Conservation (phyloP, 2,797 vertebrate species). For the Oceanodroma leucorhoa region DNA sequence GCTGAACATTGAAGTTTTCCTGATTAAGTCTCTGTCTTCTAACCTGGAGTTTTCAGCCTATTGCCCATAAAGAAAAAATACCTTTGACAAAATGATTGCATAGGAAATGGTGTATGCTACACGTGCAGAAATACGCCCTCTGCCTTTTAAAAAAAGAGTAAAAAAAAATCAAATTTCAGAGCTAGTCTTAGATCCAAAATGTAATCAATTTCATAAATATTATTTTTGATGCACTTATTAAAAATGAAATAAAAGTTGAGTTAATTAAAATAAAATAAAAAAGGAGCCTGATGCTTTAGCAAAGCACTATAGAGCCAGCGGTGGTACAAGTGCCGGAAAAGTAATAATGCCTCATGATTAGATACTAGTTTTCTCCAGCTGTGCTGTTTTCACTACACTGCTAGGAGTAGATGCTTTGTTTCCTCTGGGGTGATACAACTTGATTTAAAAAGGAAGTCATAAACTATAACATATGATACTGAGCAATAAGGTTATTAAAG, state of each 20-base stretch:
- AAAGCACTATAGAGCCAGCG: background rate
- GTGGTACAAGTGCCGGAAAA: slow-evolving; percentile 6
- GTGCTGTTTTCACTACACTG: slow-evolving; percentile 35
- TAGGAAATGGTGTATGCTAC: background rate
- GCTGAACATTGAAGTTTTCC: background rate
- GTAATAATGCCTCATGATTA: slow-evolving; percentile 50
- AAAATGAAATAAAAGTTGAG: background rate
- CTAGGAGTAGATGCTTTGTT: slow-evolving; percentile 4
- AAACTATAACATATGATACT: slow-evolving; percentile 17
- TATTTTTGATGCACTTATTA: background rate
- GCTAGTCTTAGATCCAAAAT: background rate
- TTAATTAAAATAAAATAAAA: background rate
- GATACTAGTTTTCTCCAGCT: slow-evolving; percentile 29
- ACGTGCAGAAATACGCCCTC: rapidly evolving
- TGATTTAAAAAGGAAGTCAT: slow-evolving; percentile 59
- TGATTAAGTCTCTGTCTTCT: background rate
- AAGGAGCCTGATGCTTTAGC: background rate
- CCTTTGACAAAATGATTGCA: background rate
- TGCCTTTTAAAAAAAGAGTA: background rate
- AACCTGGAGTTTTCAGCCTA: background rate
- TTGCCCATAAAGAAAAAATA: background rate
- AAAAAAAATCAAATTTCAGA: background rate
- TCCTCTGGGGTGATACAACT: slow-evolving; percentile 26
- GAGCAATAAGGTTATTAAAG: slow-evolving; percentile 27
- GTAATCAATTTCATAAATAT: background rate